phyloP scores from a whole-genome alignment of 2,113 vertebrate genomes.

The Canis aureus region DNA sequence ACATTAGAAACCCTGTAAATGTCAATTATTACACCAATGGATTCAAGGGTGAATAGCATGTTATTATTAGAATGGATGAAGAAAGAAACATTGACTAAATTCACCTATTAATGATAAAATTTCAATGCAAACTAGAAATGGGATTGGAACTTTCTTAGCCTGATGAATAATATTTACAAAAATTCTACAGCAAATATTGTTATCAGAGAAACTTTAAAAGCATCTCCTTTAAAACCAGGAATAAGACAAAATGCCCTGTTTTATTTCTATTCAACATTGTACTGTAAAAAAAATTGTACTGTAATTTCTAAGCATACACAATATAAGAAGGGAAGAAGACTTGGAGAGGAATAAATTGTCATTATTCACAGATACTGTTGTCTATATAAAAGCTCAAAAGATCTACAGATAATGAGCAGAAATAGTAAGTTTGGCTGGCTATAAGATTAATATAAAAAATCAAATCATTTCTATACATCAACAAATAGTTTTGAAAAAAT shows the following conservation, averaged over 20 bases:
- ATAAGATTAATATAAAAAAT: background rate
- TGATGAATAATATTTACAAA: background rate
- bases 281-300: background rate
- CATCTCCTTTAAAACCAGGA: background rate
- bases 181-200: background rate
- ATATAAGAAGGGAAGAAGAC: background rate
- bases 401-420: background rate
- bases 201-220: background rate
- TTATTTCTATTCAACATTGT: background rate
- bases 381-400: background rate
- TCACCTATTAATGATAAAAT: background rate
- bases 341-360: background rate
- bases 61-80: background rate
- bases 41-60: background rate
- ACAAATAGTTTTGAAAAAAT: constrained; percentile 1
- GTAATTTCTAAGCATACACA: background rate
- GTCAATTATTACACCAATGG: background rate
- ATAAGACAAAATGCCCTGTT: background rate
- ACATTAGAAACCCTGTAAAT: background rate
- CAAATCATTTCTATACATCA: background rate
- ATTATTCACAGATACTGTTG: background rate
- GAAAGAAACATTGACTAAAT: background rate
- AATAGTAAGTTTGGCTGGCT: background rate
- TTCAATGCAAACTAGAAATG: background rate
- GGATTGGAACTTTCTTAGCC: background rate